phyloP scores from a whole-genome alignment of 2,797 vertebrate species.

The Denticeps clupeoides region DNA sequence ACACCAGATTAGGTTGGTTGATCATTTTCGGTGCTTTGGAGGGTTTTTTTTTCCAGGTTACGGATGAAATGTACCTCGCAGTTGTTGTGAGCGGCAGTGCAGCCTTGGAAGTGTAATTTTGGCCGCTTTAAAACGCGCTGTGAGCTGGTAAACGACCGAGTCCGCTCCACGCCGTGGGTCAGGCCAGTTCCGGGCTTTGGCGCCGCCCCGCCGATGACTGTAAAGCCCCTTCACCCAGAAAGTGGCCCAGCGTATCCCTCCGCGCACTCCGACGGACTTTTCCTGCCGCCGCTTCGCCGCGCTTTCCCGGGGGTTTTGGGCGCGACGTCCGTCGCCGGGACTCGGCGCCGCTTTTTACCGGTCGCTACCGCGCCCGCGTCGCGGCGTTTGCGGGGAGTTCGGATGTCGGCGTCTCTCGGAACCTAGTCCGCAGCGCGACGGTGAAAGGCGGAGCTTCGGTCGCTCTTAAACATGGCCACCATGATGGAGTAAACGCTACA shows the following conservation, averaged over 20 bases:
- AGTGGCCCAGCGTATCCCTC: conserved; percentile 44
- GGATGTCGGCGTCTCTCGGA: conserved; percentile 31
- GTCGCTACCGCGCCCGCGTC: too few species aligned
- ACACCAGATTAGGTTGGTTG: too few species aligned
- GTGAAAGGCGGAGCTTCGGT: conserved; percentile 67
- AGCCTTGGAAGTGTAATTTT: neutral
- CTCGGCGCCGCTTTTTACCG: too few species aligned
- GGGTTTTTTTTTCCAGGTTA: too few species aligned
- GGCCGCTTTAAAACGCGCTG: neutral
- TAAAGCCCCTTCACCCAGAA: conserved; percentile 46
- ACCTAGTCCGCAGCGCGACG: conserved; percentile 53
- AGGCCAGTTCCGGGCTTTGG: conserved; percentile 47
- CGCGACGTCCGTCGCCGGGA: too few species aligned
- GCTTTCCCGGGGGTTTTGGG: too few species aligned
- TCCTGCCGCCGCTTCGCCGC: neutral
- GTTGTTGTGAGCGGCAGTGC: too few species aligned
- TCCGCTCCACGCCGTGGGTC: neutral
- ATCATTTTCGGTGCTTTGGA: too few species aligned
- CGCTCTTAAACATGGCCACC: conserved; percentile 74
- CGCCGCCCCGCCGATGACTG: conserved; percentile 49
- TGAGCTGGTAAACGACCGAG: too few species aligned
- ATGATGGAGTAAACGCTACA: conserved; percentile 69
- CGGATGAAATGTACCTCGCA: too few species aligned
- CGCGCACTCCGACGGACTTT: conserved; percentile 63
- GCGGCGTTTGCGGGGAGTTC: neutral